Evolutionary conservation across 2,113 vertebrate species (phyloP).

Genomic region (Hassar affinis): DNA sequence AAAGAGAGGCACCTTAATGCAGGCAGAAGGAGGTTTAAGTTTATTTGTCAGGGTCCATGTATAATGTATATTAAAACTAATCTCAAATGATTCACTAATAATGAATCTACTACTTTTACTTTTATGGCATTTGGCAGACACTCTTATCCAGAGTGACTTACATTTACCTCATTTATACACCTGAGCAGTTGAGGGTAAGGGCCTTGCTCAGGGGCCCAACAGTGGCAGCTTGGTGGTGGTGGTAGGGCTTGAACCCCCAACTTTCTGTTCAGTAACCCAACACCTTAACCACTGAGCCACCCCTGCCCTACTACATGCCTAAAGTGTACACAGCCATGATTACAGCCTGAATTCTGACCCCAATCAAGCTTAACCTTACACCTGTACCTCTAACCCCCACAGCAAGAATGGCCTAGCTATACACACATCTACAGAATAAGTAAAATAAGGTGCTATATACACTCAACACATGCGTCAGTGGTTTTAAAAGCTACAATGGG

Average conservation of each 20-base stretch:
- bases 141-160: too few species aligned
- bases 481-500: neutral
- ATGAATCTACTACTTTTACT: too few species aligned
- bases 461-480: neutral
- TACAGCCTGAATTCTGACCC: neutral
- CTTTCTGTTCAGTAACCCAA: too few species aligned
- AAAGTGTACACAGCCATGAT: neutral
- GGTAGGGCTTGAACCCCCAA: too few species aligned
- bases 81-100: neutral
- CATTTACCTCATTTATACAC: too few species aligned
- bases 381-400: neutral
- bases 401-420: neutral
- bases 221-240: too few species aligned
- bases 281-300: too few species aligned
- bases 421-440: neutral
- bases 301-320: neutral
- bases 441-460: neutral
- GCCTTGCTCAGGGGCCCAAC: too few species aligned
- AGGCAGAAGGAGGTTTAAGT: neutral
- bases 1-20: neutral
- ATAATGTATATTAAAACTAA: neutral
- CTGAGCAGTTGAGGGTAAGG: too few species aligned
- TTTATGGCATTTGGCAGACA: too few species aligned
- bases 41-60: neutral
- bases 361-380: neutral